A percentile compares a stretch with the other conserved stretches of the same genome.
Evolutionary conservation across 2,113 vertebrate genomes (phyloP).

Genomic region (Alethe diademata): DNA sequence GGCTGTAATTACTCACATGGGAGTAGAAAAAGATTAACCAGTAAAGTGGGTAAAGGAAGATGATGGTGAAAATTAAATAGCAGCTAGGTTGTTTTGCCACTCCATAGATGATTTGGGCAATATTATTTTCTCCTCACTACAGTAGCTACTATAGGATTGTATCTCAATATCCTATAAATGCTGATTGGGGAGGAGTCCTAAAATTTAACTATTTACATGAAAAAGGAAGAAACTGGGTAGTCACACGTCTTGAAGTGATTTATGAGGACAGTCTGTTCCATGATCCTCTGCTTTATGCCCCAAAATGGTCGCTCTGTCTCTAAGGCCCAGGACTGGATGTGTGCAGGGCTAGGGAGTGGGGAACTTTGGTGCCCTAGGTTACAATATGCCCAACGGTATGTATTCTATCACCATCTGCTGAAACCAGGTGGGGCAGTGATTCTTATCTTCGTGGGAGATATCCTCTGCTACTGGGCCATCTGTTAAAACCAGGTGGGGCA

Average conservation of each 20-base stretch:
- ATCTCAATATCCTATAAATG: background rate
- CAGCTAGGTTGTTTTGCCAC: background rate
- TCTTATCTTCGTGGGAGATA: too few species aligned
- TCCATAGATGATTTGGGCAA: background rate
- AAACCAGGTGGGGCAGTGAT: too few species aligned
- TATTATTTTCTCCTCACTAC: background rate
- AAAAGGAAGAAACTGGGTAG: background rate
- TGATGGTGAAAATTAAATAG: background rate
- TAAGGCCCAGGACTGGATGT: background rate
- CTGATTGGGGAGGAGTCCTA: background rate
- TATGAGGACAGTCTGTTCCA: background rate
- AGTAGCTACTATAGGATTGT: background rate
- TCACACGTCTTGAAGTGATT: background rate
- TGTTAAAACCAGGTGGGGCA: too few species aligned
- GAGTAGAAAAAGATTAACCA: background rate
- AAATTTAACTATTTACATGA: background rate
- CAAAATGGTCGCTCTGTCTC: background rate
- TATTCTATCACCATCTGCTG: too few species aligned
- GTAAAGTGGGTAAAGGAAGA: background rate
- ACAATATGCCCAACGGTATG: too few species aligned
- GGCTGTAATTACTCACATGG: background rate
- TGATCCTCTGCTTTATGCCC: background rate
- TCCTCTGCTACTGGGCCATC: too few species aligned
- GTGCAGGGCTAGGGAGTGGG: accelerated
- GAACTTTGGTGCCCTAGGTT: background rate